These are phyloP conservation scores for Uropsilus gracilis DNA, from an alignment of 2,113 vertebrate species.

Conservation along the genomic window DNA sequence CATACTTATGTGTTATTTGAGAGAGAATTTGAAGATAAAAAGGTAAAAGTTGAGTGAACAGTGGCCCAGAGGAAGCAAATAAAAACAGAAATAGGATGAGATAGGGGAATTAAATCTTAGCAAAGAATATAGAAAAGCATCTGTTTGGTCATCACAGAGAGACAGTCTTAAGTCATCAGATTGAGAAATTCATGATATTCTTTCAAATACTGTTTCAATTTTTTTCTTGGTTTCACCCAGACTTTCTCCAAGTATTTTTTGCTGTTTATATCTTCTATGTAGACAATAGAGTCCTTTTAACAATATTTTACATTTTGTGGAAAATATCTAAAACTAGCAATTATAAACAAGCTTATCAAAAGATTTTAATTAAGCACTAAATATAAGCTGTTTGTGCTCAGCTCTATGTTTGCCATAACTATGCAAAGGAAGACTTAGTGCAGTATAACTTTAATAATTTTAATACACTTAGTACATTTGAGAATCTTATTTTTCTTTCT, in stretches of 20 bases:
- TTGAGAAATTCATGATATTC: neutral
- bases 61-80: neutral
- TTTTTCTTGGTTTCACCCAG: neutral
- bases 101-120: neutral
- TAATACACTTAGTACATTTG: constrained; percentile 37
- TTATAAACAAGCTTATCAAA: neutral
- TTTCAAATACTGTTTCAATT: neutral
- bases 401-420: neutral
- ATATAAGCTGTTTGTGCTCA: neutral
- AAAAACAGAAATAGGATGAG: neutral
- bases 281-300: neutral
- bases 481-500: constrained; percentile 32
- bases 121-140: neutral
- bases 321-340: neutral
- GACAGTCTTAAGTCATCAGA: neutral
- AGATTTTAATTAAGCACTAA: neutral
- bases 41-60: neutral
- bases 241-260: neutral
- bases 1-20: neutral
- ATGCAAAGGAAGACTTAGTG: neutral
- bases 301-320: neutral
- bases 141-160: neutral
- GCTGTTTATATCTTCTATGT: neutral
- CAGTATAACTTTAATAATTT: neutral
- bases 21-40: neutral